phyloP scores from a whole-genome alignment of 2,888 invertebrate genomes.

The Drosophila greeni region DNA sequence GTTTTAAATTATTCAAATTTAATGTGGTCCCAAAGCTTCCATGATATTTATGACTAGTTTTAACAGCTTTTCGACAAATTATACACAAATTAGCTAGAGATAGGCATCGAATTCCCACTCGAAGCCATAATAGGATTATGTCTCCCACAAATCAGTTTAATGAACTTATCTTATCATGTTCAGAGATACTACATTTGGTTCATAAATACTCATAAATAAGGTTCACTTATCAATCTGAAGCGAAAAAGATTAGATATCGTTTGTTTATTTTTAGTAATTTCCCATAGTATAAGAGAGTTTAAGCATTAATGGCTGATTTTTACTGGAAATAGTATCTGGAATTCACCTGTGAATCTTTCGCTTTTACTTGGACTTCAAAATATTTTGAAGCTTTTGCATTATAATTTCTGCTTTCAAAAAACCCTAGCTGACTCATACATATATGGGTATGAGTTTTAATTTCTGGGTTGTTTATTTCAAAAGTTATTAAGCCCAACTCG shows the following conservation, averaged over 20 bases:
- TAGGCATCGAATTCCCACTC: conserved; percentile 6
- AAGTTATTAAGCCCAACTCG: conserved; percentile 8
- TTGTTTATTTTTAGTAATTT: conserved; percentile 4
- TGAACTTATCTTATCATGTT: not conserved
- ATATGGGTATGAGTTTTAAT: not conserved
- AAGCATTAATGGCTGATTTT: not conserved
- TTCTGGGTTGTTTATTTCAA: conserved; percentile 11
- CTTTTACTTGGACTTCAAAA: not conserved
- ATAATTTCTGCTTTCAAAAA: conserved; percentile 19
- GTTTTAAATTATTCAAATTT: conserved; percentile 26
- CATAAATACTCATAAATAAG: not conserved
- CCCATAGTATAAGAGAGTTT: too few relatives aligned
- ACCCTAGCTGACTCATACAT: conserved; percentile 33
- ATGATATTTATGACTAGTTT: conserved; percentile 24
- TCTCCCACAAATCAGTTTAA: conserved; percentile 22
- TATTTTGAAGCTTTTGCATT: not conserved
- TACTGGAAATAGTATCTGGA: not conserved
- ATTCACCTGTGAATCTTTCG: not conserved
- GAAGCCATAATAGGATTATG: conserved; percentile 19
- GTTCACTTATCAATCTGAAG: not conserved
- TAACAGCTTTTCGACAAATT: conserved; percentile 13
- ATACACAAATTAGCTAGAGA: conserved; percentile 22
- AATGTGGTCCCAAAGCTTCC: not conserved
- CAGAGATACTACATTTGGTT: not conserved
- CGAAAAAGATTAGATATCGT: not conserved